Conservation (phyloP, 2,113 vertebrate species). For the Desmodus rotundus region DNA sequence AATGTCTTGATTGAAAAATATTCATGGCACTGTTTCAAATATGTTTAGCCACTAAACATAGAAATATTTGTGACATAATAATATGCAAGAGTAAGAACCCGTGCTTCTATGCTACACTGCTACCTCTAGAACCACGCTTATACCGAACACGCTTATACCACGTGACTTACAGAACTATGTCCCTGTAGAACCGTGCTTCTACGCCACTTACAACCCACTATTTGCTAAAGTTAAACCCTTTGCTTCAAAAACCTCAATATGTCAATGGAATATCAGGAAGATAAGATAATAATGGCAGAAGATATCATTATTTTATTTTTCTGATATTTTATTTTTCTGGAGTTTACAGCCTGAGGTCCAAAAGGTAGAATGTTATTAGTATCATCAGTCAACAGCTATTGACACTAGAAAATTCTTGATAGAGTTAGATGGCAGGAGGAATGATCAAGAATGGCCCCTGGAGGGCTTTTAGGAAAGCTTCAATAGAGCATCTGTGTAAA, state of each 20-base stretch:
- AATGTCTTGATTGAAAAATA: neutral
- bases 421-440: neutral
- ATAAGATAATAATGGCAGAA: neutral
- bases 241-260: neutral
- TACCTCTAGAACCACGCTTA: too few relatives aligned
- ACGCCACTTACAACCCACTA: neutral
- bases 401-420: neutral
- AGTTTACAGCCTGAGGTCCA: neutral
- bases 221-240: conserved; percentile 3
- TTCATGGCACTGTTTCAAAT: conserved; percentile 16
- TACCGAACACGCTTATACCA: too few relatives aligned
- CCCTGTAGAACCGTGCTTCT: too few relatives aligned
- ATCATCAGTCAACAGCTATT: neutral
- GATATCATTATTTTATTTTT: neutral
- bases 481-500: neutral
- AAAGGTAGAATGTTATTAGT: neutral
- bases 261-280: neutral
- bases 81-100: neutral
- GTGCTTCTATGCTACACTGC: neutral
- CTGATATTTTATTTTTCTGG: neutral
- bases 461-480: neutral
- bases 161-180: too few relatives aligned
- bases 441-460: neutral
- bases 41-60: neutral
- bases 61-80: conserved; percentile 5